Evolutionary conservation across 2,113 vertebrate genomes (phyloP), one percentile per base, ranked within the genome.

Genomic region (Penelope pileata): DNA sequence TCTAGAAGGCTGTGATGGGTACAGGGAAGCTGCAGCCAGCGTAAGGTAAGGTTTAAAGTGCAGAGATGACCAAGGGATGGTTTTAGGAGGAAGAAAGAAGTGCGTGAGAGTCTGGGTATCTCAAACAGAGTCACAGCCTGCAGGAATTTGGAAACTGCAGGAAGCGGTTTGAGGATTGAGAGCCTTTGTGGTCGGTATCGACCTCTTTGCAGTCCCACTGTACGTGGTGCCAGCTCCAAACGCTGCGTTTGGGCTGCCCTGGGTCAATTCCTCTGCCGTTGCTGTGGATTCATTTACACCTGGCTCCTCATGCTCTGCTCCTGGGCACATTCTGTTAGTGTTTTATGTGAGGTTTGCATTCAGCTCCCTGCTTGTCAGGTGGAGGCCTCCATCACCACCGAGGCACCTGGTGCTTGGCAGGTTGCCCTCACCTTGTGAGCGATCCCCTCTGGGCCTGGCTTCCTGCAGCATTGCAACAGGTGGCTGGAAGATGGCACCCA

Each of bases 161-260:
- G 58, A 82, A 51, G 16, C 43, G 26, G 0, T 1, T 9, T 53
- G 36, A 51, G 18, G 42, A 17, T 4, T 34, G 30, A 30, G 74
- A 38, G 18, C 2, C 58, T 56, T 40, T 72, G 45, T 0, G 0
- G 4, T 51, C 27, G 3, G 50, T 64, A n/a, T 4, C 66, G 79
- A 27, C 0, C 0, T 54, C 24, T 17, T 22, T 12, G 18, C 62
- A 17, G n/a, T 90, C 16, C 32, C 0, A 0, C 17, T 2, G 2
- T 10, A 1, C 11, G n/a, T 15, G 21, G 40, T 64, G 63, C 30
- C 36, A 56, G 42, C 64, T 84, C 73, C 75, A 64, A 43, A 68
- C 66, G 19, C 54, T 47, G 8, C 21, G 0, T 70, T 82, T 48
- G 47, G 36, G 32, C 40, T 87, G 36, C 36, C 3, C 0, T 0